Percentiles rank a stretch among this genome's conserved stretches.
phyloP scores from a whole-genome alignment of 2,888 invertebrate genomes.

The Parnassius apollo region DNA sequence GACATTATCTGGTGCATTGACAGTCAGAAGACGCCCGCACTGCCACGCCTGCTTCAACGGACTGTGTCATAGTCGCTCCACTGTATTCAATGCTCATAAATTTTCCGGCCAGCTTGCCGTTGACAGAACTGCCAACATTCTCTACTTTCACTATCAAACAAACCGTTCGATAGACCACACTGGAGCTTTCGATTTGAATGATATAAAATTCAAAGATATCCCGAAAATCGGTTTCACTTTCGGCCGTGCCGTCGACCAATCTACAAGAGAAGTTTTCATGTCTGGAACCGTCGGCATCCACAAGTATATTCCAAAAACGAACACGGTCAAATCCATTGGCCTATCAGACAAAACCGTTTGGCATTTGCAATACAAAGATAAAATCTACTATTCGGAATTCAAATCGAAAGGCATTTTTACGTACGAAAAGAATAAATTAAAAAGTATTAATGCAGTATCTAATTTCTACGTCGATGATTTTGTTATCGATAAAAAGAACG shows the following conservation, averaged over 20 bases:
- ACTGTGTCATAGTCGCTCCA: constrained; percentile 52
- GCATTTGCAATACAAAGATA: constrained; percentile 57
- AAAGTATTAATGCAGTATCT: constrained; percentile 41
- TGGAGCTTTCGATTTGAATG: constrained; percentile 52
- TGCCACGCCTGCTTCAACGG: constrained; percentile 61
- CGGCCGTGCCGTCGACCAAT: constrained; percentile 55
- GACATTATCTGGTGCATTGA: constrained; percentile 27
- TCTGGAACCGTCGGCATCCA: constrained; percentile 55
- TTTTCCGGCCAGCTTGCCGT: constrained; percentile 61
- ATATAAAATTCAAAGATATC: constrained; percentile 43
- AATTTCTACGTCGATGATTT: constrained; percentile 60
- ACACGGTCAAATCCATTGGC: constrained; percentile 42
- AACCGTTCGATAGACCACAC: constrained; percentile 45
- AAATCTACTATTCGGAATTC: constrained; percentile 53
- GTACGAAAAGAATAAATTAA: constrained; percentile 44
- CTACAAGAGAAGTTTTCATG: constrained; percentile 50
- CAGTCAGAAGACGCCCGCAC: constrained; percentile 31
- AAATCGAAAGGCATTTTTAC: constrained; percentile 48
- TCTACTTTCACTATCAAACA: constrained; percentile 60
- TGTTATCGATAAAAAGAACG: constrained; percentile 52
- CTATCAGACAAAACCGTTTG: constrained; percentile 54
- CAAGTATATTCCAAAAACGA: constrained; percentile 45
- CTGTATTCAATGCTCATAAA: constrained; percentile 46
- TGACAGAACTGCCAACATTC: constrained; percentile 50
- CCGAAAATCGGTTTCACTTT: constrained; percentile 55